phyloP scores from a whole-genome alignment of 1,140 invertebrate species.

The Coenobita brevimanus region DNA sequence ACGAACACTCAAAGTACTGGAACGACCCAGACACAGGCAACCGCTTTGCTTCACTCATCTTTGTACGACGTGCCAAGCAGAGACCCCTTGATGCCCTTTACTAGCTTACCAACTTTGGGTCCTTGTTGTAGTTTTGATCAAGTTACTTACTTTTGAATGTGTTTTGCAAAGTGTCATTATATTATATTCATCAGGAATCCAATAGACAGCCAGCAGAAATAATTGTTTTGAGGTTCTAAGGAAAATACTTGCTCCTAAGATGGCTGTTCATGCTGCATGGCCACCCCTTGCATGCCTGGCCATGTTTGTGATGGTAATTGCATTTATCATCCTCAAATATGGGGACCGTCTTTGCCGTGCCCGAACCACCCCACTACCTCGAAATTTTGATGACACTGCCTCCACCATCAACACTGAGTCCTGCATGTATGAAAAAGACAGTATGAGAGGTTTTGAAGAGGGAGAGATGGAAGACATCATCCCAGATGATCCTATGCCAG shows the following conservation, averaged over 20 bases:
- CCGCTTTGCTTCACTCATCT: conserved; percentile 67
- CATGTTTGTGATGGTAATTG: conserved; percentile 64
- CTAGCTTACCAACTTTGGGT: not conserved
- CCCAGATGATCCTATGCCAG: not conserved
- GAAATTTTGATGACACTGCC: conserved; percentile 37
- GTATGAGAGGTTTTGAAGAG: conserved; percentile 13
- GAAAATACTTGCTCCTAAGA: too few species aligned
- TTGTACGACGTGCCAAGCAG: conserved; percentile 66
- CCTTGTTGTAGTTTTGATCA: not conserved
- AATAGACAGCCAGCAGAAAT: too few species aligned
- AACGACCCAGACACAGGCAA: conserved; percentile 68
- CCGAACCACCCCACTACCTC: conserved; percentile 39
- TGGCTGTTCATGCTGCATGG: conserved; percentile 63
- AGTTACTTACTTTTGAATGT: too few species aligned
- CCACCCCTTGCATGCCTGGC: conserved; percentile 61
- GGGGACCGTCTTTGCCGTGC: conserved; percentile 55
- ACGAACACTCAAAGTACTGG: conserved; percentile 68
- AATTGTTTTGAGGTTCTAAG: too few species aligned
- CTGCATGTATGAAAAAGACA: conserved; percentile 50
- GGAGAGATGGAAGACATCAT: conserved; percentile 24
- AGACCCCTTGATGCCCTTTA: conserved; percentile 61
- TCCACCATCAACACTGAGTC: conserved; percentile 43
- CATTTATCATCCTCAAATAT: conserved; percentile 65
- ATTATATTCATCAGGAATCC: too few species aligned
- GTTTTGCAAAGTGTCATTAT: too few species aligned